Evolutionary conservation across 2,888 invertebrate genomes (phyloP), one percentile per base, ranked within the genome.

Genomic region (Aporophyla nigra): DNA sequence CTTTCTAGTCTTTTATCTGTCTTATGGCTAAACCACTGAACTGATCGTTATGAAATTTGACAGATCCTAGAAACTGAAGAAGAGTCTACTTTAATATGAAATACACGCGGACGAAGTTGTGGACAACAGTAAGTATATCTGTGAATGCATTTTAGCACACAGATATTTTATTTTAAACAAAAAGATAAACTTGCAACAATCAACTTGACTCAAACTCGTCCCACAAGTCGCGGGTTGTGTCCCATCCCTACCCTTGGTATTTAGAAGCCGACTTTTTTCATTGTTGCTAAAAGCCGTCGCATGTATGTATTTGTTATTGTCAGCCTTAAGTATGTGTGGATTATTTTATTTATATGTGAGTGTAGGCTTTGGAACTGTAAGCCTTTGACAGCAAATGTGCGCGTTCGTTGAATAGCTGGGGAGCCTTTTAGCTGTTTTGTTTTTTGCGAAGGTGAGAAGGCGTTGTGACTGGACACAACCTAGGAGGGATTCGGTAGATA

Each of bases 231-330:
- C 46, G 2, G 51, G n/a, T 46, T 6, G 5, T 46, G 73, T 83
- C 88, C 71, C 87, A 83, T 76, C 80, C 46, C 59, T 80, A 70
- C n/a, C 69, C 33, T 58, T 80, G 88, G 84, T 80, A 87, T 88
- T 87, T 88, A 86, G 88, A 87, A 77, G 72, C 74, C 21, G 19
- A 75, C 81, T 88, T 89, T 89, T 89, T 89, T 88, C 89, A 89
- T 89, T 88, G 86, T 88, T 84, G 88, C 86, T 92, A 91, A 93
- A 90, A 91, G 89, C 87, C 87, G 88, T 89, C 86, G 87, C 90
- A 84, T 92, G 92, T 93, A 88, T 88, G 86, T 84, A 88, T 90
- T 89, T 88, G 86, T 90, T 89, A 86, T 86, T 89, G 89, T 90
- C 90, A 89, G 80, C 61, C n/a, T 73, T 71, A 80, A 76, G 75